phyloP scores from a whole-genome alignment of 1,140 invertebrate genomes.

The Drosophila varians region DNA sequence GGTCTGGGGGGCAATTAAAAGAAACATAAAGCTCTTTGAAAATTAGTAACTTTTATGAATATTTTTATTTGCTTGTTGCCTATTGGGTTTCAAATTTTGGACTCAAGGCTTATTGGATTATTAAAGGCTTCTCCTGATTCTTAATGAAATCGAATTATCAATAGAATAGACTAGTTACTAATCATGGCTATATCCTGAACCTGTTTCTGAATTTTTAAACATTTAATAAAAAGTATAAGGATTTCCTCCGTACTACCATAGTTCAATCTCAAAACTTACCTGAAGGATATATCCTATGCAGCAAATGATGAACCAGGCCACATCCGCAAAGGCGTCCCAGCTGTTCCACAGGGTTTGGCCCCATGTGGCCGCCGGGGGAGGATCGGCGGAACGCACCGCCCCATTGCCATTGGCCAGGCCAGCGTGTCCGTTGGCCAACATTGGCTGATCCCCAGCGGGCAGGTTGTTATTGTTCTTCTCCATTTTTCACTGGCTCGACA shows the following conservation, averaged over 20 bases:
- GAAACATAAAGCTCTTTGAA: conserved; percentile 20
- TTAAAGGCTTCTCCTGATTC: background rate
- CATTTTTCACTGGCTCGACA: conserved; percentile 51
- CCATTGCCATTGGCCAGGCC: conserved; percentile 55
- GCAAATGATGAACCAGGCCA: conserved; percentile 87
- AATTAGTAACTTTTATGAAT: conserved; percentile 29
- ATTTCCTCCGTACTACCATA: too few relatives aligned
- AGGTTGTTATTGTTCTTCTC: conserved; percentile 70
- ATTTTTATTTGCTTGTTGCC: conserved; percentile 8
- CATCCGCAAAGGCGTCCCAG: conserved; percentile 85
- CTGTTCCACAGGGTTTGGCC: conserved; percentile 66
- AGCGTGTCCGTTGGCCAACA: conserved; percentile 43
- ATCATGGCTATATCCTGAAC: too few relatives aligned
- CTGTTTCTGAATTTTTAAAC: too few relatives aligned
- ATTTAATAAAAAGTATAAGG: too few relatives aligned
- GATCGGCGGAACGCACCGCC: conserved; percentile 10
- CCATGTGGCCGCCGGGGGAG: conserved; percentile 26
- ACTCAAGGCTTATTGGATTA: conserved; percentile 8
- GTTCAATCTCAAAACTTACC: conserved; percentile 47
- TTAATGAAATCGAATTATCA: too few relatives aligned
- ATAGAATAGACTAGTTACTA: too few relatives aligned
- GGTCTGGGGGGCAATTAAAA: conserved; percentile 4
- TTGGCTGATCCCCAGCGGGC: conserved; percentile 14
- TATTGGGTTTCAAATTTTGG: too few relatives aligned
- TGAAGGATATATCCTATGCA: conserved; percentile 84